Evolutionary conservation across 2,113 vertebrate species (phyloP).

Genomic region (Corythaeola cristata): DNA sequence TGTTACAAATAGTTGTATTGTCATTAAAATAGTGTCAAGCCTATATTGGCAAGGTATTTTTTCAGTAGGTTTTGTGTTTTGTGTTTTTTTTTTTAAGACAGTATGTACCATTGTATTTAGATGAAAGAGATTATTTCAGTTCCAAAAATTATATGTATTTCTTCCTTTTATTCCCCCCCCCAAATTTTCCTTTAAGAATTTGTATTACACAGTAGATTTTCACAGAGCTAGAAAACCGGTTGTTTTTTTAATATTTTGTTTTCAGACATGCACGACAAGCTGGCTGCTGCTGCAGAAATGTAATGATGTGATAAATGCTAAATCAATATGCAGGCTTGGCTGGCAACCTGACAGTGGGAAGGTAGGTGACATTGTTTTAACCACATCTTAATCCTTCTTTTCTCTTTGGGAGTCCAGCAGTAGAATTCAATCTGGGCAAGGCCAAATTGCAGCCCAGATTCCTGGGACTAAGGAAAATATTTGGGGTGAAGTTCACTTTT

Average conservation of each 20-base stretch:
- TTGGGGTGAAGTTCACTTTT: neutral
- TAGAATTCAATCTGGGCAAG: neutral
- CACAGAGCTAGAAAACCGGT: neutral
- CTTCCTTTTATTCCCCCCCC: neutral
- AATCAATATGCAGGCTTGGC: constrained; percentile 90
- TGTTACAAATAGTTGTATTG: neutral
- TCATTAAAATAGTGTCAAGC: neutral
- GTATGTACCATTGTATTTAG: neutral
- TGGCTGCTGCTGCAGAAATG: constrained; percentile 89
- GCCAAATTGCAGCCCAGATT: neutral
- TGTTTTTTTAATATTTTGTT: neutral
- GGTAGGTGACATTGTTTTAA: constrained; percentile 69
- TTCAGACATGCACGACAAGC: constrained; percentile 81
- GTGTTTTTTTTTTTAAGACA: neutral
- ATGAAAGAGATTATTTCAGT: neutral
- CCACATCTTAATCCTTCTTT: neutral
- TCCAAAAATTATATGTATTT: neutral
- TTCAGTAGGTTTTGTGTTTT: neutral
- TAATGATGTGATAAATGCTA: constrained; percentile 88
- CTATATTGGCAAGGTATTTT: neutral
- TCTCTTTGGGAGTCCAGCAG: neutral
- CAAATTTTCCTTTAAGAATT: neutral
- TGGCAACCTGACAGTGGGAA: constrained; percentile 88
- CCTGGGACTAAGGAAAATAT: neutral
- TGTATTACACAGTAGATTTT: neutral